Base-by-base conservation (phyloP, 2,797 vertebrate genomes). In the Anniella stebbinsi region DNA sequence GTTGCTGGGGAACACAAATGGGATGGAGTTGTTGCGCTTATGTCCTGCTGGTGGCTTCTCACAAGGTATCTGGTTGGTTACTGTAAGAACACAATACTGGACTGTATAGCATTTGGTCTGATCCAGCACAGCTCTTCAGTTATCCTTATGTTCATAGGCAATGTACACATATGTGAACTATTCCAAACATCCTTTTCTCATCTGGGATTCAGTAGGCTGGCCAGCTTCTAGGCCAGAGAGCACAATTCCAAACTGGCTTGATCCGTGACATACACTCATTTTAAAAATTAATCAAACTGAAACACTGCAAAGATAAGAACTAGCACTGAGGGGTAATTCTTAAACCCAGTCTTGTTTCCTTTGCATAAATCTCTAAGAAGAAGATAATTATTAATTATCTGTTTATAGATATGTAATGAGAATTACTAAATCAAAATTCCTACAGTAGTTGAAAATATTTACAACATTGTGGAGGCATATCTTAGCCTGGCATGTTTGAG, bases 391-490 rank as follows among this genome's bases (percentile, higher is more conserved):
- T 75, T 92, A 94, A 94, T 94, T 84, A 91, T 85, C 89, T 92
- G 86, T 87, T 89, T 72, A 92, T 93, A 95, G 41, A 94, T 88
- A 90, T 38, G 38, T 38, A 78, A 67, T 83, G 23, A 93, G 75
- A 69, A 81, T 91, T 90, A 78, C 80, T 94, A 95, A 96, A 95
- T 54, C 84, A 93, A 91, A 2, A 41, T 84, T 80, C 82, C 91
- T 92, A 41, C 41, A 84, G 54, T 77, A 87, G 87, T 93, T 94
- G 92, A 92, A 94, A 89, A 95, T 95, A 93, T 91, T 87, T 86
- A 81, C 23, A 94, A 88, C 70, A 51, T 51, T 69, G 41, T 57
- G 80, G 91, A 87, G 93, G 91, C 93, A 80, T 83, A 91, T 87
- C 30, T 51, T 95, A 88, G 94, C 89, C 91, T 92, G 91, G 92